Conservation (phyloP, 92 coral and sea anemone genomes). For the Palythoa grandis region DNA sequence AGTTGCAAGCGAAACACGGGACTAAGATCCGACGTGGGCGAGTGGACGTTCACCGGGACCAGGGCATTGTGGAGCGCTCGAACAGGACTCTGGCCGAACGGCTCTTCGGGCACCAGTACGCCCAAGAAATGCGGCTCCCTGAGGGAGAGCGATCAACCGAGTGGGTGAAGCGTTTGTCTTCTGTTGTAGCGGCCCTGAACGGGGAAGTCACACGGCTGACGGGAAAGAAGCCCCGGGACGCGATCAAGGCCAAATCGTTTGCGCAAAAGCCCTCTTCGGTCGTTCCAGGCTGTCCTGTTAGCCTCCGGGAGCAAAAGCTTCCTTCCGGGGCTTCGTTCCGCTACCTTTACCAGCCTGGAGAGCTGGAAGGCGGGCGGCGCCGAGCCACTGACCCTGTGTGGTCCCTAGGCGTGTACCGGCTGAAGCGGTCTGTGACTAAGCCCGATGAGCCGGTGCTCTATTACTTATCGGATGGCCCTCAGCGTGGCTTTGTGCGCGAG, state of each 20-base stretch:
- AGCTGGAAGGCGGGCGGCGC: background rate
- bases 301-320: background rate
- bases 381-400: conserved; percentile 14
- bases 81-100: background rate
- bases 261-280: background rate
- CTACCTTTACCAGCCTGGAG: background rate
- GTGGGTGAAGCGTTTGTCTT: no score
- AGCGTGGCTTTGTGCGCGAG: background rate
- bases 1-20: background rate
- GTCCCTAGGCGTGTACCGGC: background rate
- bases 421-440: background rate
- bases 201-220: no score
- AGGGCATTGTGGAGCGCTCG: background rate
- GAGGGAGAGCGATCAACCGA: no score
- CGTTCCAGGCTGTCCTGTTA: background rate
- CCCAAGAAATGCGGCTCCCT: no score
- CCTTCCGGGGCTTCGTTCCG: background rate
- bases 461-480: background rate
- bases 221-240: no score
- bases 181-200: no score
- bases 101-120: no score
- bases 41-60: background rate
- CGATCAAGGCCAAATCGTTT: no score
- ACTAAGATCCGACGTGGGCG: background rate
- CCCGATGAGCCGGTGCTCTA: background rate